A percentile compares a stretch with the other conserved stretches of the same genome.
Evolutionary conservation across 2,888 invertebrate genomes (phyloP).

Genomic region (Microchrysa polita): DNA sequence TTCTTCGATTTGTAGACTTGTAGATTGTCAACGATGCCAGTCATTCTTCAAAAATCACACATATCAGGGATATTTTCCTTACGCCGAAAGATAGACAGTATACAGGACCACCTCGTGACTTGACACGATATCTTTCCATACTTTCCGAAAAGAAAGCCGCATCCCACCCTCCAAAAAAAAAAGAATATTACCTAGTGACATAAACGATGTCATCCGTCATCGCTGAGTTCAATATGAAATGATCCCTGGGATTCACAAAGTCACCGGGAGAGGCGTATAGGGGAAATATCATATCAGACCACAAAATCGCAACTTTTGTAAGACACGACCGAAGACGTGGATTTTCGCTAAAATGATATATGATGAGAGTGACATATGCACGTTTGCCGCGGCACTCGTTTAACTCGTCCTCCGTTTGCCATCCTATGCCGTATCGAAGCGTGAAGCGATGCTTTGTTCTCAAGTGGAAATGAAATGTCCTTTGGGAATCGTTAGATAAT

Average conservation of each 20-base stretch:
- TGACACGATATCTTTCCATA: no score
- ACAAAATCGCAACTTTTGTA: conserved; percentile 21
- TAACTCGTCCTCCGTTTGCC: no score
- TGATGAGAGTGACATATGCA: conserved; percentile 36
- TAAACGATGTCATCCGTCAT: conserved; percentile 44
- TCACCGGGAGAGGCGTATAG: background rate
- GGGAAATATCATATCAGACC: conserved; percentile 35
- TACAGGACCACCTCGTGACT: no score
- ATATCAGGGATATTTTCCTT: no score
- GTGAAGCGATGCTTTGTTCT: no score
- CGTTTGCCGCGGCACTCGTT: background rate
- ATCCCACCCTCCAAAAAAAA: no score
- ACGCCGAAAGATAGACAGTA: no score
- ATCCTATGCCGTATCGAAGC: no score
- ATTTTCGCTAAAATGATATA: conserved; percentile 38
- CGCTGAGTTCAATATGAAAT: conserved; percentile 30
- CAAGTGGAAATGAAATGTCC: background rate
- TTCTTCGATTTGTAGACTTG: background rate
- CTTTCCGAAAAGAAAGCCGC: no score
- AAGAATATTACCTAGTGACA: conserved; percentile 7
- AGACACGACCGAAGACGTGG: conserved; percentile 3
- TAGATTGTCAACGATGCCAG: no score
- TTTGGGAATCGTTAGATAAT: background rate
- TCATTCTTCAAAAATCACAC: no score
- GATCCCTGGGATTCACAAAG: conserved; percentile 29